Conservation (phyloP, 2,113 vertebrate genomes). For the Tyto alba region DNA sequence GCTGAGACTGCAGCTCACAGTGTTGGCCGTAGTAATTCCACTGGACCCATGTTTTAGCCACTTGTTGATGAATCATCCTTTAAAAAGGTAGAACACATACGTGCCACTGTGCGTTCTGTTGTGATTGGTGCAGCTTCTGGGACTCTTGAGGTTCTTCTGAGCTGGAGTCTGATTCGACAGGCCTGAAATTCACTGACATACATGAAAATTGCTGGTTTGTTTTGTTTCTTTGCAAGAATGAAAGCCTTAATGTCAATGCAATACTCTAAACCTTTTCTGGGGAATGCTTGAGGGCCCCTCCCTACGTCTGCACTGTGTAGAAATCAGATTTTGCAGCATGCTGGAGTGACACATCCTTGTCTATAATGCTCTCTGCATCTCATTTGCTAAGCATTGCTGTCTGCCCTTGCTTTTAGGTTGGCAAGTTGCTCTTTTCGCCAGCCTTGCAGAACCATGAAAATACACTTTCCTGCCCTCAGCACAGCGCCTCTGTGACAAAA, state of each 20-base stretch:
- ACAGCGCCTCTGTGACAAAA: neutral
- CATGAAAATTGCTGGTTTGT: neutral
- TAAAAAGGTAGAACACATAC: neutral
- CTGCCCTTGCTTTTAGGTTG: slow-evolving; percentile 19
- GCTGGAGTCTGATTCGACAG: neutral
- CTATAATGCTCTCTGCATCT: neutral
- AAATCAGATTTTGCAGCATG: neutral
- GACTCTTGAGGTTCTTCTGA: neutral
- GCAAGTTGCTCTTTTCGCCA: slow-evolving; percentile 2
- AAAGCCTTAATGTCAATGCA: neutral
- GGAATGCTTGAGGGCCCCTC: neutral
- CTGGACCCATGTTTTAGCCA: neutral
- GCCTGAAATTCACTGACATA: neutral
- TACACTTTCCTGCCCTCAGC: slow-evolving; percentile 21
- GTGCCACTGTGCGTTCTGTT: neutral
- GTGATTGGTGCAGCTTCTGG: neutral
- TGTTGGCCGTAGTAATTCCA: neutral
- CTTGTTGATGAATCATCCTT: slow-evolving; percentile 17
- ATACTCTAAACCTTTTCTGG: neutral
- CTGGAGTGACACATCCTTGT: neutral
- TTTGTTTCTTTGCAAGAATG: neutral
- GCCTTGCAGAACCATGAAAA: slow-evolving; percentile 21
- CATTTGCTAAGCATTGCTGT: neutral
- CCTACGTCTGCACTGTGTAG: neutral
- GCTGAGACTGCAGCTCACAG: neutral